These are phyloP conservation scores for Chelon auratus DNA, from an alignment of 2,797 vertebrate genomes.

Conservation along the genomic window DNA sequence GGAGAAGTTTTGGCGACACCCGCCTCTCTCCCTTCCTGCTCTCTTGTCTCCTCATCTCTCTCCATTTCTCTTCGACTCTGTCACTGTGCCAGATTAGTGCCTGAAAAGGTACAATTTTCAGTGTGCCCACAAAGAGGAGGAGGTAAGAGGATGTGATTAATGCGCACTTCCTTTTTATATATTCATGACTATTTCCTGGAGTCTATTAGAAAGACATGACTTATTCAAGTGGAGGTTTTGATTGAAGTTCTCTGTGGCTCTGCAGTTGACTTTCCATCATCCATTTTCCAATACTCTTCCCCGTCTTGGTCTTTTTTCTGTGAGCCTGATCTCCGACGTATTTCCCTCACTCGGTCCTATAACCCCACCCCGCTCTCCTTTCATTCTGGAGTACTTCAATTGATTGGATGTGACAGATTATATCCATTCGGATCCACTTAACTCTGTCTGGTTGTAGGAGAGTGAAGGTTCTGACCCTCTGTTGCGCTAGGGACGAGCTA, in stretches of 20 bases:
- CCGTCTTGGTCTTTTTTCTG: slow-evolving; percentile 1
- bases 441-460: slow-evolving; percentile 25
- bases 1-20: background rate
- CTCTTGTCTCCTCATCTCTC: slow-evolving; percentile 12
- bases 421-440: slow-evolving; percentile 55
- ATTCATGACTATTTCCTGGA: slow-evolving; percentile 69
- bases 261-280: slow-evolving; percentile 59
- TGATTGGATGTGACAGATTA: slow-evolving; percentile 72
- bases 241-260: slow-evolving; percentile 62
- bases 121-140: slow-evolving; percentile 48
- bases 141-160: slow-evolving; percentile 63
- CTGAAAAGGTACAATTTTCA: slow-evolving; percentile 57
- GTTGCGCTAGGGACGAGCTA: slow-evolving; percentile 49
- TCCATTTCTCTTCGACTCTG: slow-evolving; percentile 12
- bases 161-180: slow-evolving; percentile 53
- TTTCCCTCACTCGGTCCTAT: slow-evolving; percentile 38
- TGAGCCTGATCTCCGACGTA: slow-evolving; percentile 37
- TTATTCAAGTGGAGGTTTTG: slow-evolving; percentile 66
- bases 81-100: slow-evolving; percentile 47
- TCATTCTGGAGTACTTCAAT: slow-evolving; percentile 39
- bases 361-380: slow-evolving; percentile 40
- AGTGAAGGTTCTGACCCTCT: slow-evolving; percentile 52
- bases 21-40: background rate
- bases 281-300: slow-evolving; percentile 44
- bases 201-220: slow-evolving; percentile 70